Evolutionary conservation across 2,797 vertebrate genomes (phyloP).

Genomic region (Diplodus sargus): DNA sequence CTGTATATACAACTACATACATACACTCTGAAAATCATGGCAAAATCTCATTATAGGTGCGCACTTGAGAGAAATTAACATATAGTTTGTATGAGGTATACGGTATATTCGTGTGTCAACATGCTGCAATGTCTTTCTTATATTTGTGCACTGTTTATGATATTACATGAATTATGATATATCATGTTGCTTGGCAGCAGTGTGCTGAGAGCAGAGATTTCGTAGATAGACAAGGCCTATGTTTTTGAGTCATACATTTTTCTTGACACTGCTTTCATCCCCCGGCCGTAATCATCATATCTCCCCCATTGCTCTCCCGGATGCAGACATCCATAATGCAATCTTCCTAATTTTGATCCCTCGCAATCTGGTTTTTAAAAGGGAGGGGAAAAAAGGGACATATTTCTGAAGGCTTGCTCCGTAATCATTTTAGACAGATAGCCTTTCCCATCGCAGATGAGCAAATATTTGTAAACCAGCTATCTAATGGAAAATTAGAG

Average conservation of each 20-base stretch:
- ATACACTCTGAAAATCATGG: conserved; percentile 54
- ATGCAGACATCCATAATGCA: conserved; percentile 91
- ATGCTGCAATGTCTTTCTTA: conserved; percentile 51
- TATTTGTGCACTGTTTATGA: conserved; percentile 59
- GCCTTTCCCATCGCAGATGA: conserved; percentile 99
- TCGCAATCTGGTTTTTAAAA: conserved; percentile 91
- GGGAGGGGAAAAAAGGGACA: conserved; percentile 86
- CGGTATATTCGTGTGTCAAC: conserved; percentile 61
- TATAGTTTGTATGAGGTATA: conserved; percentile 55
- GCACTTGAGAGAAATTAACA: conserved; percentile 72
- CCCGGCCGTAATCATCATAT: conserved; percentile 88
- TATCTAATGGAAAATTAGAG: conserved; percentile 99
- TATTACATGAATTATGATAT: conserved; percentile 75
- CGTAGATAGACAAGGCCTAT: conserved; percentile 81
- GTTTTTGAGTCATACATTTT: conserved; percentile 87
- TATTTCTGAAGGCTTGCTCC: conserved; percentile 89
- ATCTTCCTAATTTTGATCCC: conserved; percentile 90
- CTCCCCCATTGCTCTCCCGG: conserved; percentile 88
- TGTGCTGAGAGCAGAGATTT: conserved; percentile 83
- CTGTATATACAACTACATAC: conserved; percentile 46
- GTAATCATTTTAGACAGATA: conserved; percentile 99
- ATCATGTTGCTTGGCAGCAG: conserved; percentile 67
- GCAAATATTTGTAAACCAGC: conserved; percentile 99
- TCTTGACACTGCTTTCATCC: conserved; percentile 89
- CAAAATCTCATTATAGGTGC: conserved; percentile 58